Percentiles rank a stretch among this genome's conserved stretches.
Evolutionary conservation across 1,140 invertebrate species (phyloP).

Genomic region (Heliconius congener): DNA sequence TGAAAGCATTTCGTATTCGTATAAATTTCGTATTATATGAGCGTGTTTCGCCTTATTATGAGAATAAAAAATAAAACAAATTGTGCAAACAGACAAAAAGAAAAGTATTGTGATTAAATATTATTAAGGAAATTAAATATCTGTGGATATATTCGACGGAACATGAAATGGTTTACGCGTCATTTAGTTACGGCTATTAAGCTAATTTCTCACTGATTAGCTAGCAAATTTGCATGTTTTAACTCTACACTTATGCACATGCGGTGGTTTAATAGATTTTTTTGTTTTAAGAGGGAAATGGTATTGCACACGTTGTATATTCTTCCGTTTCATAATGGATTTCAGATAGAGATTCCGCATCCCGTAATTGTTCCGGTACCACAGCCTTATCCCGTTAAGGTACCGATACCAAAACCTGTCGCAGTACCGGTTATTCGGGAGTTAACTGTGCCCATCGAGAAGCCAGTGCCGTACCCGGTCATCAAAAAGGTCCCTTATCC

Average conservation of each 20-base stretch:
- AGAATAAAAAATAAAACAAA: background rate
- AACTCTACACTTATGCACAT: conserved; percentile 31
- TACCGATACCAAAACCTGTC: conserved; percentile 85
- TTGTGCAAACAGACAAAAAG: background rate
- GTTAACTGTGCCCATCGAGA: conserved; percentile 84
- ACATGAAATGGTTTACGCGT: conserved; percentile 1
- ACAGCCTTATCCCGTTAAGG: conserved; percentile 85
- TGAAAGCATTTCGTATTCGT: background rate
- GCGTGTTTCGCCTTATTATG: too few species aligned
- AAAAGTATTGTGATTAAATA: background rate
- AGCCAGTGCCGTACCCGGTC: conserved; percentile 85
- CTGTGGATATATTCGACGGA: background rate
- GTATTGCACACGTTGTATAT: conserved; percentile 37
- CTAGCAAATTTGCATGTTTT: conserved; percentile 13
- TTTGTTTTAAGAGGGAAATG: conserved; percentile 28
- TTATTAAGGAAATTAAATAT: background rate
- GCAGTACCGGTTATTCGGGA: conserved; percentile 85
- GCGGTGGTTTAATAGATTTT: background rate
- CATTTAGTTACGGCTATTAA: background rate
- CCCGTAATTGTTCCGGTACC: conserved; percentile 84
- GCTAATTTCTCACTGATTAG: conserved; percentile 20
- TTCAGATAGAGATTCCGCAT: conserved; percentile 83
- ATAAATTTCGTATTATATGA: too few species aligned
- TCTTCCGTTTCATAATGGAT: conserved; percentile 40
- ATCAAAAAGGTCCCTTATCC: conserved; percentile 86